A percentile compares a stretch with the other conserved stretches of the same genome.
phyloP scores from a whole-genome alignment of 2,797 vertebrate genomes.

The Enteromius afrohamiltoni region DNA sequence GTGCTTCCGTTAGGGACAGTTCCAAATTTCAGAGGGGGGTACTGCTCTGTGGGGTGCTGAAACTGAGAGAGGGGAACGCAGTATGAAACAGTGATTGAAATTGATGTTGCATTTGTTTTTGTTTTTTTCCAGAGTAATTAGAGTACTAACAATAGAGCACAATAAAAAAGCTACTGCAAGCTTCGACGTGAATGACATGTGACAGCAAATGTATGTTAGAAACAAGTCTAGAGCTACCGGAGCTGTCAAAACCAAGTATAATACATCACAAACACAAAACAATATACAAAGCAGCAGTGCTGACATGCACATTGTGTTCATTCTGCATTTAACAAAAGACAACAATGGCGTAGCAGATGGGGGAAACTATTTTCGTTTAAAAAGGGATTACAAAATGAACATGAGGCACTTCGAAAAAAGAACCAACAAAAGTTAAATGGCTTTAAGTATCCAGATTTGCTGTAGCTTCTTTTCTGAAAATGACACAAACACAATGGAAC shows the following conservation, averaged over 20 bases:
- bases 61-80: slow-evolving; percentile 76
- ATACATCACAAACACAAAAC: slow-evolving; percentile 39
- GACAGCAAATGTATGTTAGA: slow-evolving; percentile 17
- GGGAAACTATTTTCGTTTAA: slow-evolving; percentile 38
- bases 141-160: slow-evolving; percentile 25
- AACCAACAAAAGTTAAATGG: slow-evolving; percentile 37
- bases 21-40: slow-evolving; percentile 92
- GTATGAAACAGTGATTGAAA: slow-evolving; percentile 37
- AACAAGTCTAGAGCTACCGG: slow-evolving; percentile 19
- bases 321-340: slow-evolving; percentile 31
- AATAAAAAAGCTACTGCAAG: slow-evolving; percentile 5
- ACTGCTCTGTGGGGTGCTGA: slow-evolving; percentile 95
- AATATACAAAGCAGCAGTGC: slow-evolving; percentile 18
- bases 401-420: slow-evolving; percentile 7
- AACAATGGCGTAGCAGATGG: slow-evolving; percentile 33
- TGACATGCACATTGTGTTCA: slow-evolving; percentile 25
- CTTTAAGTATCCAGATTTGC: slow-evolving; percentile 26
- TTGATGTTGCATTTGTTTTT: slow-evolving; percentile 27
- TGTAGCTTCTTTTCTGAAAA: slow-evolving; percentile 20
- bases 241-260: slow-evolving; percentile 36
- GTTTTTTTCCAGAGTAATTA: slow-evolving; percentile 29
- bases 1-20: slow-evolving; percentile 96
- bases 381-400: slow-evolving; percentile 38
- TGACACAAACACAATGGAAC: slow-evolving; percentile 23
- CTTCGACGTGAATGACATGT: slow-evolving; percentile 10